A percentile compares a stretch with the other conserved stretches of the same genome.
These are phyloP conservation scores for Chromis chromis DNA, from an alignment of 2,797 vertebrate genomes.

Conservation along the genomic window DNA sequence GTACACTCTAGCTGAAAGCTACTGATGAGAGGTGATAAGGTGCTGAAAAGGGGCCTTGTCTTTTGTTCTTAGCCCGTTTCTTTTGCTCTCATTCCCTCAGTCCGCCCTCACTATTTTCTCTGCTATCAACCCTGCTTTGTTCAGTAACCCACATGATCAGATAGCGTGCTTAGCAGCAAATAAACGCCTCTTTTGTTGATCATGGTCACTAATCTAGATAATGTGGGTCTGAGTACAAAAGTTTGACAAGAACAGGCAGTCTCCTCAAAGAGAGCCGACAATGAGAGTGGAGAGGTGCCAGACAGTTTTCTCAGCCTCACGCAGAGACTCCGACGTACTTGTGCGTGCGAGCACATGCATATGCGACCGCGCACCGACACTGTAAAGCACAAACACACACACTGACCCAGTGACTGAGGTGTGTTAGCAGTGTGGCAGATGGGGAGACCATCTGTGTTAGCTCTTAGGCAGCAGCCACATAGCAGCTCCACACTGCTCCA, in stretches of 20 bases:
- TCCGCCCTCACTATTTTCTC: conserved; percentile 21
- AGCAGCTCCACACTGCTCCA: conserved; percentile 41
- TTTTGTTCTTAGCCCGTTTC: conserved; percentile 42
- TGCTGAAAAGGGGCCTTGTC: conserved; percentile 67
- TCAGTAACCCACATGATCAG: conserved; percentile 58
- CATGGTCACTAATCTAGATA: background rate
- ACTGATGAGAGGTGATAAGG: conserved; percentile 72
- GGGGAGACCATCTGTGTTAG: conserved; percentile 74
- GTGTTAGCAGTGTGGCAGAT: conserved; percentile 66
- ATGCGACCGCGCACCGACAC: conserved; percentile 25
- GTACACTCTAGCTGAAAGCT: conserved; percentile 45
- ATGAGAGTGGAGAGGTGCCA: conserved; percentile 47
- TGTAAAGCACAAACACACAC: conserved; percentile 41
- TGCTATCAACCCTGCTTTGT: conserved; percentile 31
- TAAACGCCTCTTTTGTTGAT: conserved; percentile 43
- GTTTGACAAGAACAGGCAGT: conserved; percentile 18
- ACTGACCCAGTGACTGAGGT: conserved; percentile 65
- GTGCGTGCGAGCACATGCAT: background rate
- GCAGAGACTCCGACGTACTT: background rate
- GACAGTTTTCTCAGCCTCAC: conserved; percentile 50
- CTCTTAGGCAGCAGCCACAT: conserved; percentile 54
- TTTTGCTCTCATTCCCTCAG: conserved; percentile 22
- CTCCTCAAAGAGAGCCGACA: conserved; percentile 16
- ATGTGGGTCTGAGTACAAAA: conserved; percentile 14
- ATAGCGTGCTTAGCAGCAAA: conserved; percentile 31